phyloP scores from a whole-genome alignment of 2,797 vertebrate genomes.

The Enteromius treurensis region DNA sequence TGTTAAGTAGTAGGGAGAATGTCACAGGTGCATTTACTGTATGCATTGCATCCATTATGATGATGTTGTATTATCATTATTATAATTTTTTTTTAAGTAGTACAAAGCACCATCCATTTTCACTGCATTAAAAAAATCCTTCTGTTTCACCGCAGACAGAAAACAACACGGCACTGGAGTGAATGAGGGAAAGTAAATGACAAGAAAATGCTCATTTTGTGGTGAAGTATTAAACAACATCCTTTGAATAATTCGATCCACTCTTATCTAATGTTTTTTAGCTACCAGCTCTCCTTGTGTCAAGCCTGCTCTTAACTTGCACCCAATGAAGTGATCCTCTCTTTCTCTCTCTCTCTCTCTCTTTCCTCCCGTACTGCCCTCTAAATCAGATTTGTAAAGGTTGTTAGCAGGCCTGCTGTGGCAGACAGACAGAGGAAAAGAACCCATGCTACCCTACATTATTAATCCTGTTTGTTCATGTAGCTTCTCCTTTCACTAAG shows the following conservation, averaged over 20 bases:
- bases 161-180: neutral
- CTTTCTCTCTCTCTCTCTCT: neutral
- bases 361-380: slow-evolving; percentile 35
- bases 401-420: slow-evolving; percentile 59
- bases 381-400: slow-evolving; percentile 61
- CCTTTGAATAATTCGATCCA: neutral
- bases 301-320: slow-evolving; percentile 50
- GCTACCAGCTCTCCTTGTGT: slow-evolving; percentile 16
- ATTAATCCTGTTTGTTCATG: slow-evolving; percentile 63
- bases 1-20: too few species aligned
- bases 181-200: neutral
- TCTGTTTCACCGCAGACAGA: neutral
- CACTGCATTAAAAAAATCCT: neutral
- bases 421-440: slow-evolving; percentile 48
- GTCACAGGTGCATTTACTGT: too few species aligned
- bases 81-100: neutral
- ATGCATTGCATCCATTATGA: too few species aligned
- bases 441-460: slow-evolving; percentile 50
- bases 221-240: slow-evolving; percentile 8
- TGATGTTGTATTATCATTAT: too few species aligned
- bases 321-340: neutral
- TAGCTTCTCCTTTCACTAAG: slow-evolving; percentile 58
- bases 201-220: neutral
- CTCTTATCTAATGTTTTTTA: slow-evolving; percentile 9
- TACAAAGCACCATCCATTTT: neutral